A percentile compares a stretch with the other conserved stretches of the same genome.
Conservation (phyloP, 2,113 vertebrate genomes). For the Pluvianellus socialis region DNA sequence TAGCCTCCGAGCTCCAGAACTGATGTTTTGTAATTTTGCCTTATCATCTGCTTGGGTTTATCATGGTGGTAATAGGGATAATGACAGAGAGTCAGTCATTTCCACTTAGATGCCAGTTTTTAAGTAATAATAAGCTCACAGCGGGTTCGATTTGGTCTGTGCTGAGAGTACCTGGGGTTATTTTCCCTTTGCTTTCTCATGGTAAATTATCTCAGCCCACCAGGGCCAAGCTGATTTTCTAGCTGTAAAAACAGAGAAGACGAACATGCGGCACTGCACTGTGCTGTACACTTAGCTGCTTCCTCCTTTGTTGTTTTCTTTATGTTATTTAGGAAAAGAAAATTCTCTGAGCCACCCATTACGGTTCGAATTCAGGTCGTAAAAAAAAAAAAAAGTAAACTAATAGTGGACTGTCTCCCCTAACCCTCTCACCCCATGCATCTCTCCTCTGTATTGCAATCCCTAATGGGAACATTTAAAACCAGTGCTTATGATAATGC, state of each 20-base stretch:
- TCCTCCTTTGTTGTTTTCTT: conserved; percentile 56
- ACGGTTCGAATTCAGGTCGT: conserved; percentile 35
- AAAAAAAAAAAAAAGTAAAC: conserved; percentile 40
- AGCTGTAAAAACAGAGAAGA: conserved; percentile 43
- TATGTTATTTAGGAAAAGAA: conserved; percentile 29
- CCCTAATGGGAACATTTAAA: conserved; percentile 72
- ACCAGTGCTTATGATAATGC: conserved; percentile 74
- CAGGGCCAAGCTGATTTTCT: conserved; percentile 57
- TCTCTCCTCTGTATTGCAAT: conserved; percentile 43
- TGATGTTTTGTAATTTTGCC: conserved; percentile 74
- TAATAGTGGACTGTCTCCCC: conserved; percentile 30
- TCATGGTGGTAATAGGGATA: conserved; percentile 77
- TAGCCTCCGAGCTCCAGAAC: conserved; percentile 55
- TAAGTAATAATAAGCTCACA: conserved; percentile 72
- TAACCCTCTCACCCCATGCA: conserved; percentile 14
- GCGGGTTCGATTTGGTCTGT: conserved; percentile 63
- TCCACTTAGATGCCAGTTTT: conserved; percentile 75
- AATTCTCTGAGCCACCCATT: not conserved
- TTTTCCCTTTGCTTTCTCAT: conserved; percentile 66
- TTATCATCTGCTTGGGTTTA: conserved; percentile 76
- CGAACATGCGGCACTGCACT: not conserved
- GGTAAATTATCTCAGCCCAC: conserved; percentile 63
- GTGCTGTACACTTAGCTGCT: not conserved
- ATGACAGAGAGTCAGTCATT: conserved; percentile 72
- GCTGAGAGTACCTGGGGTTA: conserved; percentile 65